Evolutionary conservation across 2,888 invertebrate genomes (phyloP), one percentile per base, ranked within the genome.

Genomic region (Pardosa pseudoannulata): DNA sequence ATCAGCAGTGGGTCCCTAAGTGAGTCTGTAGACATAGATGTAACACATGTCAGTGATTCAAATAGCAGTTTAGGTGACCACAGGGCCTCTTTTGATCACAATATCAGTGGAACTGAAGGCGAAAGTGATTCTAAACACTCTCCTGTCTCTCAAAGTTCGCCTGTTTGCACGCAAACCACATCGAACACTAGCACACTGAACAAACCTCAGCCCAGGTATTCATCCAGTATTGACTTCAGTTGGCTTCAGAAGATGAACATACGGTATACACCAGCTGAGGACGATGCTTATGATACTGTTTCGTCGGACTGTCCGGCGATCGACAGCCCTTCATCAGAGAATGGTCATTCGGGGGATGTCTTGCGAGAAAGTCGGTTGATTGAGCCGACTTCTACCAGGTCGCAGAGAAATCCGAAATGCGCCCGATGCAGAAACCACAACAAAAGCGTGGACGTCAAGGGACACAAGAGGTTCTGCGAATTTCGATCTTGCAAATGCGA

Each of bases 171-270:
- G 11, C 65, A 29, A 3, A 16, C 6, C 11, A 27, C 23, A 23
- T 11, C 2, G 62, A 27, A 62, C 23, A 6, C 29, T 6, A 64
- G 27, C n/a, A 13, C 29, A 11, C 39, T 19, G n/a, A 6, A 0
- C n/a, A 19, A 7, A 6, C 13, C n/a, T 28, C 28, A 1, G 9
- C 9, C 64, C 0, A 62, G 9, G 27, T 36, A 27, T 19, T 28
- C 27, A 28, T 36, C 73, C 0, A 19, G 32, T 13, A 72, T 83
- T 1, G 83, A 83, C 11, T 71, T 70, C 9, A 23, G 76, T 9
- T 83, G 83, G 83, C 23, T 83, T 11, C 76, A 83, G 7, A 83
- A 83, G 65, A 83, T 83, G 83, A 65, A 83, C n/a, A 71, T 83
- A 6, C 71, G 46, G 11, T 83, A 83, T 19, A 70, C 70, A 16